Evolutionary conservation across 2,888 invertebrate genomes (phyloP), one percentile per base, ranked within the genome.

Genomic region (Serripes groenlandicus): DNA sequence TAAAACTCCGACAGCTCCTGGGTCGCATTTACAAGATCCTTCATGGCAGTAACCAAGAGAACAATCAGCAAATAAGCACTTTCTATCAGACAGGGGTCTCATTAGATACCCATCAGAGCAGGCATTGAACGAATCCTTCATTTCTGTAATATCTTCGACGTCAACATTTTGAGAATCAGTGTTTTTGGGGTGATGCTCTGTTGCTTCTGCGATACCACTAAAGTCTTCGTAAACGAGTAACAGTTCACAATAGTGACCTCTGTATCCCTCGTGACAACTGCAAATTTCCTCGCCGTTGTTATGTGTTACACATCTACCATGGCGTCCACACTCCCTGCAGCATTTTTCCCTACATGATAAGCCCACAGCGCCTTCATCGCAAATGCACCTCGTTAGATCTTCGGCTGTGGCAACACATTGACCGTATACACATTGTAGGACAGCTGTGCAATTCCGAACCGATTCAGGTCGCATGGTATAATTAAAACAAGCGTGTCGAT

Each of bases 1-100:
- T 28, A 71, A 58, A 18, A 60, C 28, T 11, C 77, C 77, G 66
- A n/a, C 1, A 35, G 56, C n/a, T 28, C 56, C 56, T 56, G 9
- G 5, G 23, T 56, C 56, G n/a, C 56, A 56, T 9, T 9, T 15
- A 23, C 56, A 56, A 9, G 18, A 15, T 23, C 7, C n/a, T n/a
- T 23, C n/a, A 7, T 56, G 11, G 23, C 56, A 56, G 56, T n/a
- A 56, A 5, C 56, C 56, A n/a, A 15, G n/a, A n/a, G 23, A 15
- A 56, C 56, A 56, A 15, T 56, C 56, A 7, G 11, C 56, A 23
- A 56, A 56, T 7, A 56, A 23, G n/a, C 56, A 56, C 56, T 56
- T 9, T 23, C 56, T 56, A 9, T 56, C 56, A 9, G 9, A 7
- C 56, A 56, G 9, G 5, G 56, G 56, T 56, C 56, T 56, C 7